Evolutionary conservation across 2,797 vertebrate species (phyloP).

Genomic region (Lagocephalus sceleratus): DNA sequence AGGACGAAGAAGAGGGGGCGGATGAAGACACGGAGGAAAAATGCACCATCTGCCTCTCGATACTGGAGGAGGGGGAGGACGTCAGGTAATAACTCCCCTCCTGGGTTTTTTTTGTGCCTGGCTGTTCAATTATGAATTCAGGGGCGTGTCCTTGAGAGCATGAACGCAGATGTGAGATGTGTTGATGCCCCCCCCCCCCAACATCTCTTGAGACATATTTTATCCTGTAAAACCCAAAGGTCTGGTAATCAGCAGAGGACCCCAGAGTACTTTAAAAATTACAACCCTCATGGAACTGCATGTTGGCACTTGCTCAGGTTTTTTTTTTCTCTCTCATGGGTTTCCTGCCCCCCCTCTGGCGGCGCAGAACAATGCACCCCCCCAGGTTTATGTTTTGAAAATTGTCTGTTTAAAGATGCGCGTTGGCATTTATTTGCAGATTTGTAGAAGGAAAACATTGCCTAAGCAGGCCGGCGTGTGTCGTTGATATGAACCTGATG

Average conservation of each 20-base stretch:
- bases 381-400: too few species aligned
- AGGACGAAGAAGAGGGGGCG: conserved; percentile 93
- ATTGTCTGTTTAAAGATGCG: too few species aligned
- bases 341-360: conserved; percentile 68
- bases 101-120: conserved; percentile 25
- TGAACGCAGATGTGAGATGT: conserved; percentile 27
- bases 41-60: conserved; percentile 98
- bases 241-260: conserved; percentile 56
- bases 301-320: conserved; percentile 40
- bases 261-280: conserved; percentile 57
- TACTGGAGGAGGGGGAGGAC: conserved; percentile 96
- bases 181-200: conserved; percentile 12
- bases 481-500: background rate
- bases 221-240: conserved; percentile 45
- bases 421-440: too few species aligned
- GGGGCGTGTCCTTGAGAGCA: conserved; percentile 19
- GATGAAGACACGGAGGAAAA: conserved; percentile 99
- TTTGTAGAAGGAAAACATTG: too few species aligned
- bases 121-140: conserved; percentile 23
- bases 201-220: conserved; percentile 32
- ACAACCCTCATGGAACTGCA: conserved; percentile 40
- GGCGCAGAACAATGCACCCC: background rate
- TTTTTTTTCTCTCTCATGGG: background rate
- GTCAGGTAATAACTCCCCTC: conserved; percentile 60
- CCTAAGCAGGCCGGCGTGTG: too few species aligned